A percentile compares a stretch with the other conserved stretches of the same genome.
Evolutionary conservation across 2,797 vertebrate genomes (phyloP).

Genomic region (Otolemur crassicaudatus): DNA sequence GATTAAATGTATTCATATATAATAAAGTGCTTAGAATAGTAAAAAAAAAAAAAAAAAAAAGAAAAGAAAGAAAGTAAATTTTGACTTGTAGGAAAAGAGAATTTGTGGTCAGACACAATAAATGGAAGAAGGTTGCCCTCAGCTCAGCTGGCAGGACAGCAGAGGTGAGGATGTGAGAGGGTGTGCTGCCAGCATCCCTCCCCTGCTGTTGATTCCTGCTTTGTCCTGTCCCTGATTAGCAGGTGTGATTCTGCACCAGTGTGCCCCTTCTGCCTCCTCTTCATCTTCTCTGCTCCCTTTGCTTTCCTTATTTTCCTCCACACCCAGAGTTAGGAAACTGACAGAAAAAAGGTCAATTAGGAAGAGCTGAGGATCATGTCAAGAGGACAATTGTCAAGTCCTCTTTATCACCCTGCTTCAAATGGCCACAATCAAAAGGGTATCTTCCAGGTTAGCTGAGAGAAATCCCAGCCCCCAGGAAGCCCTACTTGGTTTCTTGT

Average conservation of each 20-base stretch:
- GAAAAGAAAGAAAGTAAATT: background rate
- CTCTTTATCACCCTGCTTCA: background rate
- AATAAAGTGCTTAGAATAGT: too few relatives aligned
- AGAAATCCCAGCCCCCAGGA: background rate
- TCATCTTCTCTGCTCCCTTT: background rate
- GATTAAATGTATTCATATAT: too few relatives aligned
- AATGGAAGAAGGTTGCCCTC: background rate
- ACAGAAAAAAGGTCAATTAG: background rate
- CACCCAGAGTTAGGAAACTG: background rate
- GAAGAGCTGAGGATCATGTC: background rate
- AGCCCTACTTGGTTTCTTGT: background rate
- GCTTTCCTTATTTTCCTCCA: background rate
- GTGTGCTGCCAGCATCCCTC: fast-evolving
- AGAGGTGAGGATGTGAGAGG: background rate
- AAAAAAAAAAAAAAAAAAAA: too few relatives aligned
- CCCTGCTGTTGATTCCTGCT: background rate
- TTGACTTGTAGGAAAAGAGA: background rate
- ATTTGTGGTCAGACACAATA: background rate
- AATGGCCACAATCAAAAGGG: background rate
- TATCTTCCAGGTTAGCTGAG: background rate
- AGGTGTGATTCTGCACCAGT: background rate
- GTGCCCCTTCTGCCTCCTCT: background rate
- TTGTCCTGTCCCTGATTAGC: background rate
- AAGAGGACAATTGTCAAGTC: background rate
- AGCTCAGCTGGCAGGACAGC: background rate